These are phyloP conservation scores for Drosophila histrio DNA, from an alignment of 2,888 invertebrate genomes.

Conservation along the genomic window DNA sequence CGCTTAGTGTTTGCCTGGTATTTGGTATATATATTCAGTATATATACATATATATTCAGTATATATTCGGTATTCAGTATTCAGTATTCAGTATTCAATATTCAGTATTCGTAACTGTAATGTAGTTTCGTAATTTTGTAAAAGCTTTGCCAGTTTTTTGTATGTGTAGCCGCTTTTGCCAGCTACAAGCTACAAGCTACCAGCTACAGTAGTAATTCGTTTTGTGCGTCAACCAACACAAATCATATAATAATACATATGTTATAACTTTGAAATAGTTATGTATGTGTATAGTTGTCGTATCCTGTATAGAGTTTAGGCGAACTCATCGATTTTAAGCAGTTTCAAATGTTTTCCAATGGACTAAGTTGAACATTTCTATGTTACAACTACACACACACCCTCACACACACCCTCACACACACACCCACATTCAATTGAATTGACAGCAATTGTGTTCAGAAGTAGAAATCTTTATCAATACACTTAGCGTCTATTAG, in stretches of 20 bases:
- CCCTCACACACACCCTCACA: slow-evolving; percentile 1
- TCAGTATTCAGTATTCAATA: slow-evolving; percentile 44
- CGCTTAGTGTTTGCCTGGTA: slow-evolving; percentile 35
- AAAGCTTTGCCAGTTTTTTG: slow-evolving; percentile 65
- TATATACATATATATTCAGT: slow-evolving; percentile 18
- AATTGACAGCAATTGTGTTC: slow-evolving; percentile 62
- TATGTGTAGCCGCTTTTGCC: slow-evolving; percentile 33
- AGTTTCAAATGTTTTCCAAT: slow-evolving; percentile 62
- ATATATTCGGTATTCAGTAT: slow-evolving; percentile 25
- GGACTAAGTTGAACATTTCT: slow-evolving; percentile 73
- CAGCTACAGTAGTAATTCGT: slow-evolving; percentile 56
- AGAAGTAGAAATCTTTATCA: slow-evolving; percentile 25
- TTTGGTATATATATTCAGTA: slow-evolving; percentile 25
- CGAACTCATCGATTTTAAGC: slow-evolving; percentile 52
- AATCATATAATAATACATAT: slow-evolving; percentile 2
- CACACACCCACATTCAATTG: slow-evolving; percentile 16
- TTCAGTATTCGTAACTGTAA: slow-evolving; percentile 60
- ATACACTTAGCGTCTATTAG: slow-evolving; percentile 37
- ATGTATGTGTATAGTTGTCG: slow-evolving; percentile 42
- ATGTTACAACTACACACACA: slow-evolving; percentile 52
- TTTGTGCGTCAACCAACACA: slow-evolving; percentile 27
- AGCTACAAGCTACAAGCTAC: slow-evolving; percentile 52
- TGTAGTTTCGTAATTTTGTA: slow-evolving; percentile 77
- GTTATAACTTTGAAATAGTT: slow-evolving; percentile 34
- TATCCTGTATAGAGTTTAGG: slow-evolving; percentile 44